phyloP scores from a whole-genome alignment of 2,888 invertebrate genomes.

The Dicyrtoma fusca region DNA sequence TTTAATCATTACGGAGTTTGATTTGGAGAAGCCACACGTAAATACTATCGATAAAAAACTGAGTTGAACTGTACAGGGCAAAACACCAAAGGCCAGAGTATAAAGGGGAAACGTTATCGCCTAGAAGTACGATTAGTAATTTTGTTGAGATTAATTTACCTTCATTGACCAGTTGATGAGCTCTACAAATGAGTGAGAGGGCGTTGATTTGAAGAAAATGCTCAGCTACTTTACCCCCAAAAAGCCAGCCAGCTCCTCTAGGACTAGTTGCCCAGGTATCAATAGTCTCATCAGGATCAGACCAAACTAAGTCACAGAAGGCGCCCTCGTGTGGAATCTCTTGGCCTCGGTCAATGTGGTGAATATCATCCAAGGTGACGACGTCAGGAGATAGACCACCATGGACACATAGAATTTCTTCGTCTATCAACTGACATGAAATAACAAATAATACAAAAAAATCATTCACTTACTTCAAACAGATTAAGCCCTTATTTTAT shows the following conservation, averaged over 20 bases:
- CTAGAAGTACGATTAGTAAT: too few relatives aligned
- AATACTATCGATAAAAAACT: too few relatives aligned
- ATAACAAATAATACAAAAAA: slow-evolving; percentile 9
- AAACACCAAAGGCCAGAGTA: background rate
- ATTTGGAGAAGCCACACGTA: too few relatives aligned
- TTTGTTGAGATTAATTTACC: slow-evolving; percentile 64
- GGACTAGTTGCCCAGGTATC: slow-evolving; percentile 93
- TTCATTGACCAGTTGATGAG: slow-evolving; percentile 99
- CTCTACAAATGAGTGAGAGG: slow-evolving; percentile 91
- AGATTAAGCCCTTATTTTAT: too few relatives aligned
- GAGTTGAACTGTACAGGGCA: background rate
- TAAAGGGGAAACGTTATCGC: too few relatives aligned
- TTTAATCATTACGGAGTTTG: too few relatives aligned
- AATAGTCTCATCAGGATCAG: slow-evolving; percentile 92
- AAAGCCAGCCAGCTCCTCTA: slow-evolving; percentile 96
- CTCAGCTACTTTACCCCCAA: slow-evolving; percentile 91
- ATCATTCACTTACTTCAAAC: slow-evolving; percentile 1
- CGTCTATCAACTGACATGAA: slow-evolving; percentile 86
- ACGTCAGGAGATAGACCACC: slow-evolving; percentile 98
- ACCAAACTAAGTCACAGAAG: slow-evolving; percentile 99
- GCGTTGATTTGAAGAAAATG: slow-evolving; percentile 93
- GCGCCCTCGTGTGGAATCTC: slow-evolving; percentile 98
- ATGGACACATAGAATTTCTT: slow-evolving; percentile 94
- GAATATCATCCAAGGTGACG: slow-evolving; percentile 93
- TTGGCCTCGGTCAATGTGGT: slow-evolving; percentile 91